A percentile compares a stretch with the other conserved stretches of the same genome.
phyloP scores from a whole-genome alignment of 2,888 invertebrate genomes.

The Frankliniella intonsa region DNA sequence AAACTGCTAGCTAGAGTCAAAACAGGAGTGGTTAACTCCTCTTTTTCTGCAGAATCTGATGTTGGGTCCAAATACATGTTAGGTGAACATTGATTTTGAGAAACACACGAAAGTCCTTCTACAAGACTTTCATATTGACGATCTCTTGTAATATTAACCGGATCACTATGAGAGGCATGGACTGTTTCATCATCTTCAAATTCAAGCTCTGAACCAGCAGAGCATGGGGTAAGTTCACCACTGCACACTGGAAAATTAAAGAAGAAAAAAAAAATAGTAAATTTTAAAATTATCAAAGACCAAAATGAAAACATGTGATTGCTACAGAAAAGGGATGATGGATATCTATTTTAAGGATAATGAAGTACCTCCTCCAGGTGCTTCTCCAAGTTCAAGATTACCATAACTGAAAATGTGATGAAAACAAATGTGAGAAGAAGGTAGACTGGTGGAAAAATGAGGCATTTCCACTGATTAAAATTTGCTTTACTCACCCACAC shows the following conservation, averaged over 20 bases:
- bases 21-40: constrained; percentile 38
- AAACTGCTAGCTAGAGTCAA: constrained; percentile 44
- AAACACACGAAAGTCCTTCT: not conserved
- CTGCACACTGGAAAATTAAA: constrained; percentile 43
- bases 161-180: constrained; percentile 30
- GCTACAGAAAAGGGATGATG: not conserved
- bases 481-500: constrained; percentile 5
- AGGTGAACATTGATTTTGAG: not conserved
- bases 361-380: constrained; percentile 32
- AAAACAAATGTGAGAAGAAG: not conserved
- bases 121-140: not conserved
- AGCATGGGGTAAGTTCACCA: constrained; percentile 65
- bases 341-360: constrained; percentile 36
- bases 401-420: constrained; percentile 1
- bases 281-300: not conserved
- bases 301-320: not conserved
- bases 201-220: constrained; percentile 54
- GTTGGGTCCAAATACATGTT: not conserved
- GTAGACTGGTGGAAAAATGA: not conserved
- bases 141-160: constrained; percentile 29
- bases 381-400: not conserved
- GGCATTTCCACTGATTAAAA: not conserved
- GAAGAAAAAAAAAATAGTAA: constrained; percentile 8
- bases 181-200: constrained; percentile 30
- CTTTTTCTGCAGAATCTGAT: not conserved